Conservation (phyloP, 2,888 invertebrate species). For the Alentia gelatinosa region DNA sequence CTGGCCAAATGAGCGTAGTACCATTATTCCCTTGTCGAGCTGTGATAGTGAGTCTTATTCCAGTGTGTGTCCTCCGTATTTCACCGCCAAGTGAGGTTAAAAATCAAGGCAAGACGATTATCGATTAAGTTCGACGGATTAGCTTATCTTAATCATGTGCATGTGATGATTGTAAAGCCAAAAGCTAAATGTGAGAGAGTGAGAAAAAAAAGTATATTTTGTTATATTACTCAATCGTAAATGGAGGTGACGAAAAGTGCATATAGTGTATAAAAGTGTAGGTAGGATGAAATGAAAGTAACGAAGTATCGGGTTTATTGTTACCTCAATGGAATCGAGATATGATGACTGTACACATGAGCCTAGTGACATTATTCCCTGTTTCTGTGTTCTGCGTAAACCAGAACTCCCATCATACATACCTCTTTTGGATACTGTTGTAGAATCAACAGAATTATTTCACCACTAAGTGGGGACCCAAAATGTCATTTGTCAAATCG, state of each 20-base stretch:
- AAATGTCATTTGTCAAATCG: not conserved
- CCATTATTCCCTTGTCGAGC: slow-evolving; percentile 38
- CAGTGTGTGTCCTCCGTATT: not conserved
- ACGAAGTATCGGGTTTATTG: not conserved
- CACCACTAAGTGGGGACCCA: not conserved
- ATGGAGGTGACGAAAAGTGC: not conserved
- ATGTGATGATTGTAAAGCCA: slow-evolving; percentile 17
- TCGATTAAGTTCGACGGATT: not conserved
- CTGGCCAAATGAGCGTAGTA: not conserved
- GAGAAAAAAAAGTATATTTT: not conserved
- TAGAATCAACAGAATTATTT: not conserved
- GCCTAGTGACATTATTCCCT: slow-evolving; percentile 14
- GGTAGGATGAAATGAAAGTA: not conserved
- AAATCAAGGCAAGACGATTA: not conserved
- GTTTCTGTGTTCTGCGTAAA: too few species aligned
- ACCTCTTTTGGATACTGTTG: too few species aligned
- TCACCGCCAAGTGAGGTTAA: not conserved
- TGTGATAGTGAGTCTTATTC: slow-evolving; percentile 42
- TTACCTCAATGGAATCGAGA: not conserved
- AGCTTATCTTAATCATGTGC: not conserved
- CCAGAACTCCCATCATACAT: too few species aligned
- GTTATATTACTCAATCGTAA: not conserved
- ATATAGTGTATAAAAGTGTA: not conserved
- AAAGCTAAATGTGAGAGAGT: not conserved
- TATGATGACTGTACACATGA: not conserved